A percentile compares a stretch with the other conserved stretches of the same genome.
Conservation (phyloP, 2,888 invertebrate species). For the Synanthedon myopaeformis region DNA sequence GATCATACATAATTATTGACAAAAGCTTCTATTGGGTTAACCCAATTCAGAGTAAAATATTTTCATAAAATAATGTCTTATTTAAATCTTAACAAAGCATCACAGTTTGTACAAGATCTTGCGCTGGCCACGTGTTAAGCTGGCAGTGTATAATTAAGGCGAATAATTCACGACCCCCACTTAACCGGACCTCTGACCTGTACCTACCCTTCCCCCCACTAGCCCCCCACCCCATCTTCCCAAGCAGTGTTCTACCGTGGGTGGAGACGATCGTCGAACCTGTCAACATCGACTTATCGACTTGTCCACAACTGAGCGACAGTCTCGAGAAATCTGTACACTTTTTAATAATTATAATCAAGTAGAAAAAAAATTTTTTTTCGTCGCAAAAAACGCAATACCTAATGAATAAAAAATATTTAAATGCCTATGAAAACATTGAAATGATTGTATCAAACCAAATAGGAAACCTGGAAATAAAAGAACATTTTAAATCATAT, state of each 20-base stretch:
- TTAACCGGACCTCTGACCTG: conserved; percentile 18
- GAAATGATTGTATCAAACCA: too few species aligned
- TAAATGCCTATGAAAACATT: too few species aligned
- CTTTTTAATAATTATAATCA: neutral
- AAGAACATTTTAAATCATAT: too few species aligned
- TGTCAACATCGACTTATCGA: neutral
- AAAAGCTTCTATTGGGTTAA: too few species aligned
- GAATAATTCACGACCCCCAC: conserved; percentile 35
- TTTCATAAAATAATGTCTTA: too few species aligned
- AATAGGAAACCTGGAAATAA: too few species aligned
- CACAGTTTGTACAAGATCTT: conserved; percentile 18
- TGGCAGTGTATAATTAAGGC: conserved; percentile 53
- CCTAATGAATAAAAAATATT: too few species aligned
- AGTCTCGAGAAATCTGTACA: neutral
- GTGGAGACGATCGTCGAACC: neutral
- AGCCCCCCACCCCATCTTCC: conserved; percentile 3
- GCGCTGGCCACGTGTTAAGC: conserved; percentile 51
- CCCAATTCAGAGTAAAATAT: too few species aligned
- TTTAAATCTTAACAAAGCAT: neutral
- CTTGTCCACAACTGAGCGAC: neutral
- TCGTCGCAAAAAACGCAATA: too few species aligned
- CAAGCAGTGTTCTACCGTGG: conserved; percentile 2
- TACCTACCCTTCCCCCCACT: conserved; percentile 1
- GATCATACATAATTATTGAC: too few species aligned
- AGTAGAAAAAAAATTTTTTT: neutral